phyloP scores from a whole-genome alignment of 2,113 vertebrate genomes.

The Forbesichthys agassizii region DNA sequence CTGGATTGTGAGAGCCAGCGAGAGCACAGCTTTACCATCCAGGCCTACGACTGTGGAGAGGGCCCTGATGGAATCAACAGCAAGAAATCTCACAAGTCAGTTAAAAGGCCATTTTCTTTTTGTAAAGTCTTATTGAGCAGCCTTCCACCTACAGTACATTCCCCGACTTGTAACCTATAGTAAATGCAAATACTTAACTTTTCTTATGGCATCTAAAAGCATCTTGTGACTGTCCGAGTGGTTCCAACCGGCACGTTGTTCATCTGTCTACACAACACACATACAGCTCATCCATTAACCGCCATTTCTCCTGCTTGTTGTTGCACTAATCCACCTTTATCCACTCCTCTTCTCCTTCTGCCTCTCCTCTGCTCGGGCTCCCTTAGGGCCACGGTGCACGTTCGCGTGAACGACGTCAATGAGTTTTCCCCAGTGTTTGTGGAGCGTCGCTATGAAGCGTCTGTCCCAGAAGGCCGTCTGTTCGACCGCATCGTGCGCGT shows the following conservation, averaged over 20 bases:
- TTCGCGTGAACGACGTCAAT: conserved; percentile 95
- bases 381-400: conserved; percentile 91
- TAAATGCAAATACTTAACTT: background rate
- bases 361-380: background rate
- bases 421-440: conserved; percentile 97
- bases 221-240: too few relatives aligned
- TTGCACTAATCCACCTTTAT: conserved; percentile 1
- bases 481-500: conserved; percentile 92
- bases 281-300: background rate
- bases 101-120: background rate
- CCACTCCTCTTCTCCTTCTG: conserved; percentile 4
- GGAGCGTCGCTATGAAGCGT: conserved; percentile 88
- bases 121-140: background rate
- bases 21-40: conserved; percentile 97
- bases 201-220: background rate
- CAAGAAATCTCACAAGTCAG: conserved; percentile 99
- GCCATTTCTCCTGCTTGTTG: conserved; percentile 7
- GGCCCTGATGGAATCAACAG: conserved; percentile 92
- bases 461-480: conserved; percentile 91
- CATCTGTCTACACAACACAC: background rate
- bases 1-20: conserved; percentile 96
- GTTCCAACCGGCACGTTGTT: background rate
- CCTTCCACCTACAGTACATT: background rate
- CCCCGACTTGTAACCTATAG: conserved; percentile 2
- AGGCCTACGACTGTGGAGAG: conserved; percentile 97